Conservation (phyloP, 1,140 invertebrate genomes). For the Bombus pascuorum region DNA sequence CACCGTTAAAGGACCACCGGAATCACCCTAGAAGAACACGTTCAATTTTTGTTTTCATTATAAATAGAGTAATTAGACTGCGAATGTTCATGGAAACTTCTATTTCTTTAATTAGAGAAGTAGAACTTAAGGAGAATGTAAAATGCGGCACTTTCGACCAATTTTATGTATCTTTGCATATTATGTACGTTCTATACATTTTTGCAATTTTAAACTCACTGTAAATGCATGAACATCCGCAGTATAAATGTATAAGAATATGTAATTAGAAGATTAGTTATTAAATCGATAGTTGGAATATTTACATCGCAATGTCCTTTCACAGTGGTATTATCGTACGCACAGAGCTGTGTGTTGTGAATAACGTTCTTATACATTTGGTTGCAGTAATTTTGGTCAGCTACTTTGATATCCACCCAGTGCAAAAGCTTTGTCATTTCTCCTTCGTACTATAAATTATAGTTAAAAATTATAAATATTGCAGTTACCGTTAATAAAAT, state of each 20-base stretch:
- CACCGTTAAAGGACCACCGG: constrained; percentile 83
- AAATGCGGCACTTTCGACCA: too few relatives aligned
- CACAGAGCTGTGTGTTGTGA: constrained; percentile 55
- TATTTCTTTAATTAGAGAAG: neutral
- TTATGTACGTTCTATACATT: neutral
- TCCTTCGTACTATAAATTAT: constrained; percentile 48
- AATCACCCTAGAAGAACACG: constrained; percentile 79
- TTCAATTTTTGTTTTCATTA: fast-evolving
- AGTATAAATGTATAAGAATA: too few relatives aligned
- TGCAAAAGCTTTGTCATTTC: constrained; percentile 26
- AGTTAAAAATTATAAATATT: too few relatives aligned
- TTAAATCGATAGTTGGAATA: neutral
- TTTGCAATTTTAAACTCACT: neutral
- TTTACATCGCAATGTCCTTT: constrained; percentile 63
- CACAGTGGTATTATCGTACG: constrained; percentile 34
- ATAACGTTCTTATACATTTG: constrained; percentile 29
- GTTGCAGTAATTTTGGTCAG: constrained; percentile 47
- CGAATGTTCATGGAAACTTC: neutral
- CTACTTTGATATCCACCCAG: constrained; percentile 47
- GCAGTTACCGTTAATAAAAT: too few relatives aligned
- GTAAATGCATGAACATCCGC: neutral
- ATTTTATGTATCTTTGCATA: too few relatives aligned
- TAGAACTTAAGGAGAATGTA: neutral
- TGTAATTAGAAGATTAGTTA: neutral
- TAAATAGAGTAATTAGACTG: neutral